These are phyloP conservation scores for Beaufortia kweichowensis DNA, from an alignment of 2,113 vertebrate genomes.

Conservation along the genomic window DNA sequence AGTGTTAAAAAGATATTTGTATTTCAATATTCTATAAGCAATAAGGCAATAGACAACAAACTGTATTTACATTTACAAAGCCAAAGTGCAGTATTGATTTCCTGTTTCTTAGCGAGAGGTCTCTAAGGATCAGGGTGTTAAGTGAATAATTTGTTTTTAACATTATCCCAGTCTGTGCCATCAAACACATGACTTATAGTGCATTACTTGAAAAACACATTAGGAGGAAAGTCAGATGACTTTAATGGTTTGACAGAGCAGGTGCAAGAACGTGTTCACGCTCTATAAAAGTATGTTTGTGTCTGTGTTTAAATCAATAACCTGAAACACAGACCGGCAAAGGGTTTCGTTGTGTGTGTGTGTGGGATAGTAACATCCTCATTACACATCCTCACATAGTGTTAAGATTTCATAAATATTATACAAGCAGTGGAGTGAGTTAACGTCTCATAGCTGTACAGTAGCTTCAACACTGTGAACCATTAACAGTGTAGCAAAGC, in stretches of 20 bases:
- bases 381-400: constrained; percentile 11
- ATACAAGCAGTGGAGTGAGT: constrained; percentile 20
- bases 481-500: constrained; percentile 48
- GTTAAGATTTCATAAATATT: constrained; percentile 14
- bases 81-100: constrained; percentile 41
- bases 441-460: constrained; percentile 46
- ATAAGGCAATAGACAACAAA: background rate
- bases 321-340: constrained; percentile 36
- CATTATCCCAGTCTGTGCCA: constrained; percentile 31
- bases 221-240: constrained; percentile 48
- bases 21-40: background rate
- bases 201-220: constrained; percentile 49
- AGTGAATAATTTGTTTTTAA: constrained; percentile 47
- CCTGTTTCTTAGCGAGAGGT: constrained; percentile 41
- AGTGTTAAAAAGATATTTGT: background rate
- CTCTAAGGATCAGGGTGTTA: constrained; percentile 40
- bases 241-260: constrained; percentile 38
- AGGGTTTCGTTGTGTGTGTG: constrained; percentile 31
- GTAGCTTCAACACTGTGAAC: constrained; percentile 48
- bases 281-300: constrained; percentile 55
- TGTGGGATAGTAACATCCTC: constrained; percentile 36
- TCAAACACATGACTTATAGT: constrained; percentile 36
- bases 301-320: constrained; percentile 51
- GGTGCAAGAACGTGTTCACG: constrained; percentile 53
- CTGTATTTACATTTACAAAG: background rate